Conservation (phyloP, 2,113 vertebrate species). For the Albula goreensis region DNA sequence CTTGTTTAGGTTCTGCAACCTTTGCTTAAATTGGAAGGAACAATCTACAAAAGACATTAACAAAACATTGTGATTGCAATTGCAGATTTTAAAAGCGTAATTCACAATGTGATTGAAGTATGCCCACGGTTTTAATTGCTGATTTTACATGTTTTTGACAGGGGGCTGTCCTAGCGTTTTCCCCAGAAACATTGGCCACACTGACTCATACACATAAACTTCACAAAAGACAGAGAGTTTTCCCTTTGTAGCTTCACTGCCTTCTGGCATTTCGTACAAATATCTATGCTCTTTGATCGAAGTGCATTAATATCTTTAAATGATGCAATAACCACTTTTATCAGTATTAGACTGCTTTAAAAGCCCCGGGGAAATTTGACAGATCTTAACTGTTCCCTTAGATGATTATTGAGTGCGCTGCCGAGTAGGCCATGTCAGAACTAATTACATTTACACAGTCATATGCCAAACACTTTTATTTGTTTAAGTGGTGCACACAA, state of each 20-base stretch:
- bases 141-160: no score
- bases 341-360: background rate
- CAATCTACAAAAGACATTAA: no score
- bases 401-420: background rate
- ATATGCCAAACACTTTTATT: background rate
- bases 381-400: background rate
- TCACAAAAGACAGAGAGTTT: background rate
- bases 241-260: background rate
- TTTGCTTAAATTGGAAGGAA: no score
- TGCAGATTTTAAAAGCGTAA: no score
- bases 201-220: no score
- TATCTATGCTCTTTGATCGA: background rate
- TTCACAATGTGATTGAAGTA: no score
- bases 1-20: no score
- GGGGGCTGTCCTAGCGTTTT: no score
- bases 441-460: background rate
- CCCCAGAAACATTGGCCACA: no score
- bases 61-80: no score
- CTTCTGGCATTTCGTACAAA: background rate
- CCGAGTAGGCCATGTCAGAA: background rate
- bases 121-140: no score
- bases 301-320: background rate
- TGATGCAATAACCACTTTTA: background rate
- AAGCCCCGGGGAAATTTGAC: background rate
- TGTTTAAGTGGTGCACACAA: background rate